Base-by-base conservation (phyloP, 2,797 vertebrate species). In the Leucoraja ocellata region DNA sequence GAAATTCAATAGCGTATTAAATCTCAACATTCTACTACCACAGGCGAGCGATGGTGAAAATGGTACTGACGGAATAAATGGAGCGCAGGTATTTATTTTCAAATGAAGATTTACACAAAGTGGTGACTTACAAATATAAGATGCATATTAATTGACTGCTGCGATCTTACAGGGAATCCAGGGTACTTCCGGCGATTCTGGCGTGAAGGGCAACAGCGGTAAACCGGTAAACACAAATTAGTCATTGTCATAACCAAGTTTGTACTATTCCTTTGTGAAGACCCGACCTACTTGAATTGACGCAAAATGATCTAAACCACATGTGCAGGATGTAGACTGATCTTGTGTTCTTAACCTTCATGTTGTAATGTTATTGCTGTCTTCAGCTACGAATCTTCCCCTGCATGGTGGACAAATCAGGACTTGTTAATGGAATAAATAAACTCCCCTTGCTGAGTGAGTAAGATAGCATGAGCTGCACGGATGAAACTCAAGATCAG, bases 31-130 rank as follows among this genome's bases (percentile, higher is more conserved):
- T 58, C 18, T 78, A 73, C 71, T 92, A 93, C 80, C 39, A n/a
- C 95, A 98, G 98, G 98, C 98, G 16, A 96, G 96, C 0, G 86
- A 95, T 63, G 98, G 98, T 91, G 97, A 97, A 4, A 61, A 95
- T 78, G 98, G 98, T 2, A 95, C 98, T 94, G 95, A 97, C 94
- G 97, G 97, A 18, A 94, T 97, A 1, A 73, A 94, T 58, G 98
- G 98, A 95, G 97, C 98, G 93, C 97, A 97, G 97, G 98, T 98
- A 94, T 93, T 1, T 25, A 54, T 76, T 92, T 76, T 74, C 9
- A 23, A 71, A 74, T 54, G 5, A 54, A 28, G 39, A 92, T 54
- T 74, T 92, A 9, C 36, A n/a, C 71, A 74, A 39, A 92, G 46
- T 54, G 71, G 58, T 23, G 11, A 14, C 21, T 92, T 74, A 28